A percentile compares a stretch with the other conserved stretches of the same genome.
Evolutionary conservation across 2,888 invertebrate genomes (phyloP).

Genomic region (Sesia apiformis): DNA sequence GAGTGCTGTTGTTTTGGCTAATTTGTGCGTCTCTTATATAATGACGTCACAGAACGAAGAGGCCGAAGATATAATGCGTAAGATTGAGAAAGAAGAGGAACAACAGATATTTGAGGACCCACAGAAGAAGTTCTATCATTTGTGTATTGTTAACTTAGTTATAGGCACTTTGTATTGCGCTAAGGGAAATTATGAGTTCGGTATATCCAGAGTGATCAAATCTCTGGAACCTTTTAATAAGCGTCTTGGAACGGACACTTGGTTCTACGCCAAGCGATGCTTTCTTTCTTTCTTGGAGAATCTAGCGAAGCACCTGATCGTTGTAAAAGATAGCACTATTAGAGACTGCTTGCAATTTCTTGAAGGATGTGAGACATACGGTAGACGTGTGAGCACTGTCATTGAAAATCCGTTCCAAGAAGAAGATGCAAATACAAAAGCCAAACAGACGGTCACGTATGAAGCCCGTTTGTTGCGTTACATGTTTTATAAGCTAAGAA

Average conservation of each 20-base stretch:
- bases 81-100: slow-evolving; percentile 98
- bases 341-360: slow-evolving; percentile 92
- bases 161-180: slow-evolving; percentile 99
- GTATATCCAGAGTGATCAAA: slow-evolving; percentile 97
- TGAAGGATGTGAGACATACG: slow-evolving; percentile 91
- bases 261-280: slow-evolving; percentile 98
- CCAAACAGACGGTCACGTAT: slow-evolving; percentile 92
- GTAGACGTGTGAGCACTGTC: slow-evolving; percentile 86
- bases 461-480: slow-evolving; percentile 90
- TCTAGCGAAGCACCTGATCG: slow-evolving; percentile 91
- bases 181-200: slow-evolving; percentile 99
- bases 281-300: slow-evolving; percentile 95
- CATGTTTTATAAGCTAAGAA: slow-evolving; percentile 81
- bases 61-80: slow-evolving; percentile 98
- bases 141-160: slow-evolving; percentile 98
- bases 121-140: slow-evolving; percentile 93
- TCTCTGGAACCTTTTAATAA: slow-evolving; percentile 95
- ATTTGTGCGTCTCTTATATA: slow-evolving; percentile 98
- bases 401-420: slow-evolving; percentile 87
- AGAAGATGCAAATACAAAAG: slow-evolving; percentile 79
- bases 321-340: slow-evolving; percentile 88
- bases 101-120: slow-evolving; percentile 92
- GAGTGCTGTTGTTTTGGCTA: slow-evolving; percentile 98
- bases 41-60: slow-evolving; percentile 99
- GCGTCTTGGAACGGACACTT: slow-evolving; percentile 97